These are phyloP conservation scores for Hylia prasina DNA, from an alignment of 2,113 vertebrate species.

Conservation along the genomic window DNA sequence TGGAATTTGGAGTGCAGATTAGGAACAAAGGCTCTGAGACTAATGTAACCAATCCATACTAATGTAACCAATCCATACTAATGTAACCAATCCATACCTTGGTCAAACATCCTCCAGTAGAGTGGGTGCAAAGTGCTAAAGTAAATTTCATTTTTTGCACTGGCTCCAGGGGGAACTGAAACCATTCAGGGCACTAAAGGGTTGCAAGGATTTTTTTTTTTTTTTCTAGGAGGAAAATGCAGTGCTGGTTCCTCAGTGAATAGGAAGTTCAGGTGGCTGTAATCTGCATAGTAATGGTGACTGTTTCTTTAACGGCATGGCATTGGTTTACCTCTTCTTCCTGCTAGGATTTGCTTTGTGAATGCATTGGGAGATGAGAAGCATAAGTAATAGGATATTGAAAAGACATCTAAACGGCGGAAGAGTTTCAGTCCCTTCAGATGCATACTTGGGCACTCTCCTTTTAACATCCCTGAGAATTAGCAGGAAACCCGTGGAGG, in stretches of 20 bases:
- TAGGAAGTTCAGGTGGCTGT: background rate
- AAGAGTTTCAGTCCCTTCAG: background rate
- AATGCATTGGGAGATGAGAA: background rate
- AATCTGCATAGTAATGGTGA: background rate
- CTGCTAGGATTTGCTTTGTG: background rate
- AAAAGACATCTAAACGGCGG: background rate
- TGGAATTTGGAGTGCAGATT: background rate
- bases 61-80: no score
- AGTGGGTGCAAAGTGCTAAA: background rate
- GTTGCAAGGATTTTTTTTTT: background rate
- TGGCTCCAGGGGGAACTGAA: background rate
- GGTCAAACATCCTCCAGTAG: background rate
- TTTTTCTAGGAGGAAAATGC: background rate
- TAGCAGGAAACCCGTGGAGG: background rate
- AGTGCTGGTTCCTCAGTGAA: background rate
- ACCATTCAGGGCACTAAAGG: background rate
- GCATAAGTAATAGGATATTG: background rate
- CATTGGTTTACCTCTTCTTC: background rate
- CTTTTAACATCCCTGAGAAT: background rate
- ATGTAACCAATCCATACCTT: background rate
- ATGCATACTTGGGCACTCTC: background rate
- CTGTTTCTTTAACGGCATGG: background rate
- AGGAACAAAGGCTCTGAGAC: background rate
- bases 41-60: background rate
- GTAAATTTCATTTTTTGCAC: background rate